Base-by-base conservation (phyloP, 2,888 invertebrate species). In the Hoplodrina ambigua region DNA sequence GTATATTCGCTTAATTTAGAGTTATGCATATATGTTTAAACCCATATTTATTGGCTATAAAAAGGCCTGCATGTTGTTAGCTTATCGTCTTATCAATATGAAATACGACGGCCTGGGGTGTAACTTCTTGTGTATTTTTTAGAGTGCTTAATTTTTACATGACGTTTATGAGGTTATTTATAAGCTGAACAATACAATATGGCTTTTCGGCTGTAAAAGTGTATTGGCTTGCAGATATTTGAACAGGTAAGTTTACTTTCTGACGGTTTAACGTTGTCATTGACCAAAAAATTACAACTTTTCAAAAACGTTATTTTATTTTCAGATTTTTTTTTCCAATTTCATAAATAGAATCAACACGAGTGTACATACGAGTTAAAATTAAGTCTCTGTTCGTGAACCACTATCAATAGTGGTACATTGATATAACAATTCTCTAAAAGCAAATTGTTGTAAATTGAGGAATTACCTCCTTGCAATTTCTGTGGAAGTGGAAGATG, bases 1-100 rank as follows among this genome's bases (percentile, higher is more conserved):
- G 88, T 90, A 88, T 89, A 88, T 88, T 88, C 86, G 81, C 78
- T 82, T 93, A 93, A 92, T 93, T 92, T 89, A 86, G 89, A 88
- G 85, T 87, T 88, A 87, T 90, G 85, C 86, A 85, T 88, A 82
- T 87, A 85, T 87, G 85, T 83, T 85, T 85, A 78, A 78, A 76
- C 74, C 80, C 79, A 76, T 86, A 89, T 89, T 88, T 89, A 89
- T 89, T 80, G 86, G 67, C 85, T 84, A 86, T 88, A 88, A 89
- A 89, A 88, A 87, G 80, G 85, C 82, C 82, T 85, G 86, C 84
- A 88, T 84, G 86, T 81, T 88, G 85, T 86, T 85, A 82, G 85
- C 87, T 88, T 89, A 87, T 87, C 88, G 87, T 81, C 82, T 86
- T 85, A 87, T 88, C 88, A 85, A 84, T 86, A 72, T 88, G 85